Base-by-base conservation (phyloP, 1,140 invertebrate species). In the Dreissena rostriformis region DNA sequence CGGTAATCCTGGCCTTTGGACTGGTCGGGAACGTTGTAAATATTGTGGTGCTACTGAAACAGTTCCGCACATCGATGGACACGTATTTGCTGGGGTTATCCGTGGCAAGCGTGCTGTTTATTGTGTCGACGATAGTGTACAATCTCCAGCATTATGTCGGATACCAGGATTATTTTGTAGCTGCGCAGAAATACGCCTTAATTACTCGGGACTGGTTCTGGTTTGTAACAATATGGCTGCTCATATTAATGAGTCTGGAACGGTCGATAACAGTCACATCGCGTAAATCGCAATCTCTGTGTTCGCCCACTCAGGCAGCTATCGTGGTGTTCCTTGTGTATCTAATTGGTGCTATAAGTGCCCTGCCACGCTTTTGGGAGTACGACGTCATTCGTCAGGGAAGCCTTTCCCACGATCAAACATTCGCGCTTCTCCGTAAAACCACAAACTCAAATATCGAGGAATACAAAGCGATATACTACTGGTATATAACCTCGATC, bases 281-380 rank as follows among this genome's bases (percentile, higher is more conserved):
- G 8, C 82, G 88, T 39, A 86, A 88, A 24, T 85, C 89, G 17
- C 87, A 84, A 67, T 86, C 87, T 11, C 84, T 91, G 57, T 92
- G 91, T 67, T 86, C 88, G 10, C 81, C 88, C 14, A 83, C 84
- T 55, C 92, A 92, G 71, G 88, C 91, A 0, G 88, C 86, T 24
- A 84, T 91, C 17, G 89, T 91, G 26, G 87, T 89, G 0, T 81
- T 87, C 39, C 87, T 93, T 76, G 90, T 92, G 0, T 90, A 88
- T 70, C 81, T 86, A 39, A 89, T 93, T 11, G 91, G 91, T 11
- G 75, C 91, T 52, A 88, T 92, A 68, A 92, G 91, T 83, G 86
- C 91, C 8, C 74, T 93, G 39, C 92, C 92, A 24, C 87, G 89
- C n/a, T 90, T 90, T 81, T 93, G 92, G 92, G 90, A 91, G 67